Conservation (phyloP, 1,140 invertebrate genomes). For the Drosophila nikananu region DNA sequence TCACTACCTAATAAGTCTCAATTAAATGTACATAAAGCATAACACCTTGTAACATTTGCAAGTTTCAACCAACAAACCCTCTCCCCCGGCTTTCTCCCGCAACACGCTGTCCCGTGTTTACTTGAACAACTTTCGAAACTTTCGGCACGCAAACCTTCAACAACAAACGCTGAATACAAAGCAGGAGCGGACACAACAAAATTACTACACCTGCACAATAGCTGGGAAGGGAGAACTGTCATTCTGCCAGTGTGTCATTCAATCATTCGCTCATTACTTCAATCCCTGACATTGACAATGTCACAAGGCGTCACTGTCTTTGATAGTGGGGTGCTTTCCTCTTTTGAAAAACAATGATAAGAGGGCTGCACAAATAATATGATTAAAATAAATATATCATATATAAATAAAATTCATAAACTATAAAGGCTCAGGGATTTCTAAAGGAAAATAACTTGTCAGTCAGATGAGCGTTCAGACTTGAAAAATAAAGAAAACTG, state of each 20-base stretch:
- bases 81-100: neutral
- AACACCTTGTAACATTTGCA: conserved; percentile 82
- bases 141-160: conserved; percentile 73
- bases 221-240: conserved; percentile 24
- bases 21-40: conserved; percentile 84
- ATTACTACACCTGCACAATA: conserved; percentile 53
- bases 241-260: conserved; percentile 58
- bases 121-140: conserved; percentile 62
- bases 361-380: too few species aligned
- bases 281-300: conserved; percentile 71
- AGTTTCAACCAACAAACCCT: conserved; percentile 44
- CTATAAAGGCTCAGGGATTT: neutral
- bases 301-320: conserved; percentile 46
- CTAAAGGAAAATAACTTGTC: neutral
- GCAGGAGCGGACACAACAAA: conserved; percentile 51
- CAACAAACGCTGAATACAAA: conserved; percentile 49
- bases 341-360: neutral
- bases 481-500: neutral
- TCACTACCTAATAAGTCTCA: conserved; percentile 80
- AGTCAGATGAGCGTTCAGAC: neutral
- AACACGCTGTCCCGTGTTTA: conserved; percentile 25
- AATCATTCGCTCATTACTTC: conserved; percentile 52
- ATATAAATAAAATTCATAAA: neutral
- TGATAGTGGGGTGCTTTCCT: neutral
- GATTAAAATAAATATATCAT: neutral